Conservation (phyloP, 2,888 invertebrate genomes). For the Eustalomyia histrio region DNA sequence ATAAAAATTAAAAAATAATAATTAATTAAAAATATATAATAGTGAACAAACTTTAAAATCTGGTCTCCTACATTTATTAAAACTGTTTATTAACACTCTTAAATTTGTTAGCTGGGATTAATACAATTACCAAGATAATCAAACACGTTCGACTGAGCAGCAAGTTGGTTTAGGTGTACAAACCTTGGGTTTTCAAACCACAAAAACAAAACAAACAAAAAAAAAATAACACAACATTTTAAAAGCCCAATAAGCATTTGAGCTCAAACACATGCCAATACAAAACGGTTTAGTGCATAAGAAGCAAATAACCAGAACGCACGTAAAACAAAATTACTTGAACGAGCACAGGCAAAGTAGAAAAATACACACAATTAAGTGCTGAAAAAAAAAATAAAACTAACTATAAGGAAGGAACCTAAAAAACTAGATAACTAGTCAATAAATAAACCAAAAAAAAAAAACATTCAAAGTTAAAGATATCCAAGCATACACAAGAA, state of each 20-base stretch:
- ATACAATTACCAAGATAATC: background rate
- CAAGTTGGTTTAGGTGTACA: background rate
- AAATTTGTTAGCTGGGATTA: too few relatives aligned
- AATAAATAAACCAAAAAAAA: constrained; percentile 43
- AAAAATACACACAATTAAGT: constrained; percentile 29
- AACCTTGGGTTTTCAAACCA: background rate
- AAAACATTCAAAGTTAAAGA: constrained; percentile 6
- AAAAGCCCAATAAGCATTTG: constrained; percentile 53
- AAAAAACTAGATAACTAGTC: constrained; percentile 62
- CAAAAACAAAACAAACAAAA: too few relatives aligned
- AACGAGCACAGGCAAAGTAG: constrained; percentile 32
- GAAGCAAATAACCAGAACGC: constrained; percentile 63
- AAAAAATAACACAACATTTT: constrained; percentile 35
- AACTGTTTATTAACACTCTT: too few relatives aligned
- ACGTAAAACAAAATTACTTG: constrained; percentile 50
- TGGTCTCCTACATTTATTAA: too few relatives aligned
- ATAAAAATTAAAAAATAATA: too few relatives aligned
- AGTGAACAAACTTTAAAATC: too few relatives aligned
- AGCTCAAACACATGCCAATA: constrained; percentile 44
- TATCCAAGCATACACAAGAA: constrained; percentile 17
- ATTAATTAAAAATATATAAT: too few relatives aligned
- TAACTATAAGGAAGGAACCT: constrained; percentile 49
- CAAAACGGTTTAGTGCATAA: constrained; percentile 57
- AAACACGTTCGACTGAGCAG: constrained; percentile 43
- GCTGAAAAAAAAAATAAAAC: constrained; percentile 34